Percentiles rank a stretch among this genome's conserved stretches.
Conservation (phyloP, 2,113 vertebrate species). For the Megaceryle maxima region DNA sequence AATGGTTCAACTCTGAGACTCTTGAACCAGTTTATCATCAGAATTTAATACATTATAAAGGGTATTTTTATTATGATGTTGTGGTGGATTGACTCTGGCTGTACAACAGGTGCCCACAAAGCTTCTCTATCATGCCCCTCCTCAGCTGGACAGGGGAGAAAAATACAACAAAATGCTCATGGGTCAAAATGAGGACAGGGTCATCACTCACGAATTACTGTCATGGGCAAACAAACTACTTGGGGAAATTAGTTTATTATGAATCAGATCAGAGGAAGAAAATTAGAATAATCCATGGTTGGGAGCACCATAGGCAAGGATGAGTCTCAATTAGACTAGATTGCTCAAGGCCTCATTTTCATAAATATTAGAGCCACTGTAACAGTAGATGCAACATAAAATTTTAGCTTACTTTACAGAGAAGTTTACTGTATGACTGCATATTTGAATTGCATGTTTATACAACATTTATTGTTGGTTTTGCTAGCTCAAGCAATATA, state of each 20-base stretch:
- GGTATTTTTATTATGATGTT: neutral
- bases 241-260: too few species aligned
- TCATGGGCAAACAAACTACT: too few species aligned
- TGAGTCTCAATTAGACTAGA: too few species aligned
- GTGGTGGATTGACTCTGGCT: neutral
- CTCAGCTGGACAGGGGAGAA: too few species aligned
- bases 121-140: neutral
- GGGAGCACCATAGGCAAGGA: too few species aligned
- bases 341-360: too few species aligned
- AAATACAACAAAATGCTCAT: too few species aligned
- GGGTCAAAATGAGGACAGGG: too few species aligned
- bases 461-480: neutral
- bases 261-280: too few species aligned
- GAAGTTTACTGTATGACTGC: neutral
- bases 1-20: neutral
- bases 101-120: neutral
- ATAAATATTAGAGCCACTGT: neutral
- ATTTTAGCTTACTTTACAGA: neutral
- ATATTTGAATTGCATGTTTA: neutral
- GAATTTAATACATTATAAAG: neutral
- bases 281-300: too few species aligned
- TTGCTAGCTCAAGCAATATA: neutral
- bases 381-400: neutral
- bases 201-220: too few species aligned
- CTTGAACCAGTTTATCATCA: neutral